Evolutionary conservation across 2,888 invertebrate species (phyloP), one percentile per base, ranked within the genome.

Genomic region (Hesperia comma): DNA sequence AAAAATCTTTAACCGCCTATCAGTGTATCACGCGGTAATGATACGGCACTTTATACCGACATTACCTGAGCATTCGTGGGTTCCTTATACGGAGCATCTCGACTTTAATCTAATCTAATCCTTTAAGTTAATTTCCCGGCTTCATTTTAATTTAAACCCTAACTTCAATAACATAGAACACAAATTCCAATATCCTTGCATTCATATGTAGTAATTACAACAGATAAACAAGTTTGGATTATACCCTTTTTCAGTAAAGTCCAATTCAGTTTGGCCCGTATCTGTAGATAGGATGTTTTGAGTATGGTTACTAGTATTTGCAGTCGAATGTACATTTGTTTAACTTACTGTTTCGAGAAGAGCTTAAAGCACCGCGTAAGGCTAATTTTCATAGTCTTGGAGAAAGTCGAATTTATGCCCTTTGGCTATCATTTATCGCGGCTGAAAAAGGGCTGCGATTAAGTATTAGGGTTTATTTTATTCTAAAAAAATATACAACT

Each of bases 61-160:
- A 70, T 70, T 68, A 67, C 57, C 53, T 66, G 66, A 66, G 66
- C 61, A 62, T 62, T 68, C 57, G 62, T 62, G 62, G 64, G 33
- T 66, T 37, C 73, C 74, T 69, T 75, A 72, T 74, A 73, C 53
- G 75, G 74, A 69, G 60, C 75, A 72, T 72, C 71, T 72, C 64
- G 64, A 68, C 68, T 69, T 69, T 71, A 69, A 74, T 72, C 72
- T 74, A 71, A 75, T 75, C 75, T 72, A 72, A 73, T 73, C 71
- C 71, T 68, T 70, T 71, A 69, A 71, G 68, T 70, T 71, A 46
- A 71, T 71, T 69, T 66, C 41, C 15, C 2, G 17, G 7, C 17
- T 7, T 43, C 61, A 66, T 53, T 43, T n/a, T 1, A 71, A 67
- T 66, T 63, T 61, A 5, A 55, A 68, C 67, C 61, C 53, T 71